These are phyloP conservation scores for Mobula hypostoma DNA, from an alignment of 2,113 vertebrate genomes.

Conservation along the genomic window DNA sequence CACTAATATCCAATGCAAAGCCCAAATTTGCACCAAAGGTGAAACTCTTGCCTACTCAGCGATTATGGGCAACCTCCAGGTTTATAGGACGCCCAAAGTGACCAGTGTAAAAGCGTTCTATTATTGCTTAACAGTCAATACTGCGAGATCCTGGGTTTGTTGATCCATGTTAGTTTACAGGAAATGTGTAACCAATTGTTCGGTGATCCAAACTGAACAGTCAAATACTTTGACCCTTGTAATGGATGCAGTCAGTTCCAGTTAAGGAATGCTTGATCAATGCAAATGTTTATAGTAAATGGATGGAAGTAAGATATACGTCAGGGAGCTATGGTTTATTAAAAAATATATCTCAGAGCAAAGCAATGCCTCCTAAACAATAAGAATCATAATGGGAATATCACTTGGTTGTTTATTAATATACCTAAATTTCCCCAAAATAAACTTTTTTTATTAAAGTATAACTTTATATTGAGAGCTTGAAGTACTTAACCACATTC, in stretches of 20 bases:
- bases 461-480: not conserved
- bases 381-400: not conserved
- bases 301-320: conserved; percentile 23
- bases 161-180: conserved; percentile 22
- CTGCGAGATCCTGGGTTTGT: not conserved
- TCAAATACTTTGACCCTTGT: conserved; percentile 35
- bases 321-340: not conserved
- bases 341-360: not conserved
- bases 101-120: not conserved
- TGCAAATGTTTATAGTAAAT: conserved; percentile 35
- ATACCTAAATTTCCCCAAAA: not conserved
- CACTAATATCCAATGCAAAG: not conserved
- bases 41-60: not conserved
- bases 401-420: not conserved
- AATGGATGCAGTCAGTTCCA: conserved; percentile 38
- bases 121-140: conserved; percentile 17
- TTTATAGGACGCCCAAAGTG: not conserved
- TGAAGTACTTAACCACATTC: not conserved
- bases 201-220: conserved; percentile 28
- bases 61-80: conserved; percentile 3
- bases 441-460: not conserved
- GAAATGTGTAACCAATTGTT: conserved; percentile 10
- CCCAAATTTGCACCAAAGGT: not conserved
- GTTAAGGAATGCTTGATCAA: conserved; percentile 36
- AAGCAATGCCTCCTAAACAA: not conserved